These are phyloP conservation scores for Pelochelys cantorii DNA, from an alignment of 2,797 vertebrate genomes.

Conservation along the genomic window DNA sequence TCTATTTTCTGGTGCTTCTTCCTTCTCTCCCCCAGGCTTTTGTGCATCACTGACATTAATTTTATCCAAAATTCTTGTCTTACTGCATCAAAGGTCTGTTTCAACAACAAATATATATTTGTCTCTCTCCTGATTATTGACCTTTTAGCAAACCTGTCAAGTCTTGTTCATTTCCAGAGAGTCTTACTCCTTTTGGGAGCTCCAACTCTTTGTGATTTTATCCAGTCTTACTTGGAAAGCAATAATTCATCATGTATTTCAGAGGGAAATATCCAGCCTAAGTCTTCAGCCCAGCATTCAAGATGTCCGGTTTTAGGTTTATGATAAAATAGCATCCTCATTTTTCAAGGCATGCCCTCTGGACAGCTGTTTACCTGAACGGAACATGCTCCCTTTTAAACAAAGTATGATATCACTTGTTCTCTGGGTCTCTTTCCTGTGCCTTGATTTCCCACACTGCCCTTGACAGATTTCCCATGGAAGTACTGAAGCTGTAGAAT, in stretches of 20 bases:
- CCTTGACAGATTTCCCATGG: slow-evolving; percentile 13
- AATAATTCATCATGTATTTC: slow-evolving; percentile 16
- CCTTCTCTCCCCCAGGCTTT: not conserved
- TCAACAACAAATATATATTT: slow-evolving; percentile 17
- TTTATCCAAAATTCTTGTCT: slow-evolving; percentile 18
- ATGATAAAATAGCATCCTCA: slow-evolving; percentile 21
- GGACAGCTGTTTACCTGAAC: not conserved
- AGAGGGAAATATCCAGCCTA: not conserved
- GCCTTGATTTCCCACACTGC: not conserved
- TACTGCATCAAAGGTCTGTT: slow-evolving; percentile 18
- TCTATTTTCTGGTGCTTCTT: not conserved
- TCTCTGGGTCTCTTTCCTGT: not conserved
- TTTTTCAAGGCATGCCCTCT: not conserved
- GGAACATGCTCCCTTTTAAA: slow-evolving; percentile 24
- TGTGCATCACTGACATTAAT: not conserved
- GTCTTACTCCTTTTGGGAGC: slow-evolving; percentile 12
- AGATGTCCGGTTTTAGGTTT: not conserved
- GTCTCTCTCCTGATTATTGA: slow-evolving; percentile 37
- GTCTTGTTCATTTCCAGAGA: not conserved
- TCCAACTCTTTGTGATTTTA: slow-evolving; percentile 27
- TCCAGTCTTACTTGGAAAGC: not conserved
- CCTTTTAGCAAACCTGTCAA: slow-evolving; percentile 22
- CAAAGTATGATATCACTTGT: not conserved
- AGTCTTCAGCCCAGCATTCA: not conserved
- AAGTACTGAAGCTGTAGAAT: slow-evolving; percentile 8